Base-by-base conservation (phyloP, 1,140 invertebrate species). In the Drosophila nannoptera region DNA sequence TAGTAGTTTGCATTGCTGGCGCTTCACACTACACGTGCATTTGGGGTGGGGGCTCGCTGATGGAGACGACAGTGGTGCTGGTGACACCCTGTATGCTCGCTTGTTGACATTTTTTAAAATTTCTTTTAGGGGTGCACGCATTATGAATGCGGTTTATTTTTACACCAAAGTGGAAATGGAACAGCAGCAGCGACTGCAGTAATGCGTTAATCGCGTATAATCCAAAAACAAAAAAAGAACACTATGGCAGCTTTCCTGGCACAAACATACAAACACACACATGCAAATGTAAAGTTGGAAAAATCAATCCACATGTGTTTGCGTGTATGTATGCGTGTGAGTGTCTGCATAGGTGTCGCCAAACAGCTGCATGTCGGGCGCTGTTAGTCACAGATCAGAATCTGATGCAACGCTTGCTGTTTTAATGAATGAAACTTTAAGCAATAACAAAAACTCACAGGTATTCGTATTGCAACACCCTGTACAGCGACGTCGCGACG, bases 231-330 rank as follows among this genome's bases (percentile, higher is more conserved):
- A 76, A 71, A 83, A 78, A 84, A 84, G 22, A 84, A 68, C 73
- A 84, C 76, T 84, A 73, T 65, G 76, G 49, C 52, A 64, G 59
- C 52, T 43, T 61, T 61, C 36, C 60, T 14, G 62, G 35, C 71
- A 38, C 43, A 22, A 22, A 2, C 22, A 64, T 56, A 68, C 54
- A 62, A 33, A 54, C 54, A 58, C 43, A 58, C 35, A 50, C 14
- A 63, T 7, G 45, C 40, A 35, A 32, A 35, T 50, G 31, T 52
- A 38, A 49, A 71, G 73, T 76, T 83, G 80, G 80, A 83, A 84
- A 83, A 83, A 83, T 83, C 80, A 83, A 83, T 82, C 78, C 63
- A 67, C 49, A 64, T 84, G 80, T 83, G 73, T 80, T 66, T 53
- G 73, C 62, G 49, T 49, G 55, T 46, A n/a, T 62, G 50, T 42